These are phyloP conservation scores for Epistrophe grossulariae DNA, from an alignment of 2,888 invertebrate species.

Conservation along the genomic window DNA sequence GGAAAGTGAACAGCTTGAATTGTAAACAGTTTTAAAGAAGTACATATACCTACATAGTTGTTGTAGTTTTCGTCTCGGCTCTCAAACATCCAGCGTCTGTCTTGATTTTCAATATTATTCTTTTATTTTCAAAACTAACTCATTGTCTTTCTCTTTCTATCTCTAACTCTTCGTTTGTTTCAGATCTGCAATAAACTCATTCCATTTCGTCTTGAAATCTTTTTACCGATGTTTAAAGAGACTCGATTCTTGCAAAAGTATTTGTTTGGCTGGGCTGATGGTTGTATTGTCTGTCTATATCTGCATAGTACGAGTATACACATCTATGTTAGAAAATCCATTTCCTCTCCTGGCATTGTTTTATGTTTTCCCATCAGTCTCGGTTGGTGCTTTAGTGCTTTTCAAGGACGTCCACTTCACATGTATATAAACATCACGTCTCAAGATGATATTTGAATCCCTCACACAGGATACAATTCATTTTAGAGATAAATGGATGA, in stretches of 20 bases:
- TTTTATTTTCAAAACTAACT: constrained; percentile 29
- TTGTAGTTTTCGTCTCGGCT: constrained; percentile 18
- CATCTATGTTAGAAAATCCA: constrained; percentile 70
- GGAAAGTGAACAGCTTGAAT: constrained; percentile 69
- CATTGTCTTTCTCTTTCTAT: constrained; percentile 8
- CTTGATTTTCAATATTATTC: constrained; percentile 63
- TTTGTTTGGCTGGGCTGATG: neutral
- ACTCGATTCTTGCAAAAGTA: constrained; percentile 22
- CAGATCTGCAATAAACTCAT: neutral
- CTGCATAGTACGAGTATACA: neutral
- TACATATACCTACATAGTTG: constrained; percentile 4
- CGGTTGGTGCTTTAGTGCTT: constrained; percentile 71
- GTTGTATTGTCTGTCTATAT: neutral
- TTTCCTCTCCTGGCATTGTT: constrained; percentile 73
- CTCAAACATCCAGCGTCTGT: constrained; percentile 28
- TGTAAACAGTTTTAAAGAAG: constrained; percentile 62
- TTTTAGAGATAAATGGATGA: constrained; percentile 75
- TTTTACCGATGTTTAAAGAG: neutral
- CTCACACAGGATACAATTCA: constrained; percentile 72
- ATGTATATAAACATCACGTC: constrained; percentile 72
- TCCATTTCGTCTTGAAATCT: neutral
- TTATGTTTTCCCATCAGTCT: constrained; percentile 70
- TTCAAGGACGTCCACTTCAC: constrained; percentile 69
- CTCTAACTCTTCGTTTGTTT: neutral
- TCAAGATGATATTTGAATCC: constrained; percentile 75